Conservation (phyloP, 2,113 vertebrate genomes). For the Delphinapterus leucas region DNA sequence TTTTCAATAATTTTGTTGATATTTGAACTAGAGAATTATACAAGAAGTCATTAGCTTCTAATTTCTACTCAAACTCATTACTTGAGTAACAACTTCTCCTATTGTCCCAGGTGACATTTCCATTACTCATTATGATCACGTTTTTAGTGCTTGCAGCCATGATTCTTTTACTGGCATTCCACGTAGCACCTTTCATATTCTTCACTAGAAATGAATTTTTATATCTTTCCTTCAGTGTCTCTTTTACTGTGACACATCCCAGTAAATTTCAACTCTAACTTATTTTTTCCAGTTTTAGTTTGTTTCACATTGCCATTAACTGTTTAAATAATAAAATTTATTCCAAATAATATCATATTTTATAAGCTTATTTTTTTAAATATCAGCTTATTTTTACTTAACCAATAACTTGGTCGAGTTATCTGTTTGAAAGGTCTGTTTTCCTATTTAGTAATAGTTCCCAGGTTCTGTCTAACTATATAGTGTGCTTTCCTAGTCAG, state of each 20-base stretch:
- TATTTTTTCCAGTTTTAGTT: neutral
- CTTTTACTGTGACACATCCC: neutral
- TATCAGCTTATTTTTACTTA: neutral
- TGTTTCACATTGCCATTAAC: neutral
- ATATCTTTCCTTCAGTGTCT: neutral
- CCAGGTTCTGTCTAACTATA: neutral
- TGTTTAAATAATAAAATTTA: slow-evolving; percentile 24
- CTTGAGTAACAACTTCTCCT: neutral
- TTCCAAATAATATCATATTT: neutral
- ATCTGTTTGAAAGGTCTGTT: neutral
- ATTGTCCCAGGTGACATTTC: neutral
- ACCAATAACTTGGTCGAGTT: neutral
- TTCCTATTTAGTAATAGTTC: neutral
- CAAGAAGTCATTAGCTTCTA: neutral
- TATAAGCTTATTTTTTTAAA: neutral
- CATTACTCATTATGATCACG: neutral
- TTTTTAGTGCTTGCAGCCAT: neutral
- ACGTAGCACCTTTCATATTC: neutral
- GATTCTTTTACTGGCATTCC: neutral
- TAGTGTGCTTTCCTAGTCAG: neutral
- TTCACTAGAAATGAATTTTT: neutral
- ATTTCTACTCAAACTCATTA: neutral
- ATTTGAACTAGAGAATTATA: neutral
- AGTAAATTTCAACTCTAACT: neutral
- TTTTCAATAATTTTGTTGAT: neutral